phyloP scores from a whole-genome alignment of 2,113 vertebrate genomes.

The Melanostigma gelatinosum region DNA sequence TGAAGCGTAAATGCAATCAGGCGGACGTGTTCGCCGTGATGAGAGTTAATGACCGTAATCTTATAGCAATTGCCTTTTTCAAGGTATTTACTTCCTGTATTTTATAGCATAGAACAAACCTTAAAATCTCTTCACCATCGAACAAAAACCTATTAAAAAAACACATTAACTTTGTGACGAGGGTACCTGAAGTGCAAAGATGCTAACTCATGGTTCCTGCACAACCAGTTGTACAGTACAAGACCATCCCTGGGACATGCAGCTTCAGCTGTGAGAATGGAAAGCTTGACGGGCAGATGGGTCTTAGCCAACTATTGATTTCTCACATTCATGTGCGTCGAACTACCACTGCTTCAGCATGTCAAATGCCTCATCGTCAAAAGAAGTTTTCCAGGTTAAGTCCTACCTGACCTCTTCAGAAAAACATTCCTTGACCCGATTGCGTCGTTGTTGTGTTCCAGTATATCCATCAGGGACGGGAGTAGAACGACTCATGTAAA shows the following conservation, averaged over 20 bases:
- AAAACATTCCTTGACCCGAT: neutral
- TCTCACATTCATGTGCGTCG: neutral
- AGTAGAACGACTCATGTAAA: neutral
- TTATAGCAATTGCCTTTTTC: too few species aligned
- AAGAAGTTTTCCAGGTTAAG: neutral
- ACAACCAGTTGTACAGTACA: too few species aligned
- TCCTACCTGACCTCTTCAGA: neutral
- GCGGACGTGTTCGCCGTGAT: too few species aligned
- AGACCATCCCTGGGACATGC: too few species aligned
- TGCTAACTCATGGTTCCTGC: neutral
- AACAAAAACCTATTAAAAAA: neutral
- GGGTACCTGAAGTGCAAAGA: neutral
- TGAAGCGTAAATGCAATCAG: neutral
- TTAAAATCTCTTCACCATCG: neutral
- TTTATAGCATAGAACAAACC: neutral
- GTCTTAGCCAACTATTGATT: neutral
- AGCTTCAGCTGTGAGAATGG: neutral
- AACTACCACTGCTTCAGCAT: neutral
- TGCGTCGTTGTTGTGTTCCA: neutral
- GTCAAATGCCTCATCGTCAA: neutral
- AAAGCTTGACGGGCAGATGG: neutral
- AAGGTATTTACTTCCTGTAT: neutral
- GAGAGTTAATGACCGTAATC: too few species aligned
- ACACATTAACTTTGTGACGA: neutral
- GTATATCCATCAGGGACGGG: neutral